Percentiles rank a stretch among this genome's conserved stretches.
These are phyloP conservation scores for Osmerus eperlanus DNA, from an alignment of 2,113 vertebrate genomes.

Conservation along the genomic window DNA sequence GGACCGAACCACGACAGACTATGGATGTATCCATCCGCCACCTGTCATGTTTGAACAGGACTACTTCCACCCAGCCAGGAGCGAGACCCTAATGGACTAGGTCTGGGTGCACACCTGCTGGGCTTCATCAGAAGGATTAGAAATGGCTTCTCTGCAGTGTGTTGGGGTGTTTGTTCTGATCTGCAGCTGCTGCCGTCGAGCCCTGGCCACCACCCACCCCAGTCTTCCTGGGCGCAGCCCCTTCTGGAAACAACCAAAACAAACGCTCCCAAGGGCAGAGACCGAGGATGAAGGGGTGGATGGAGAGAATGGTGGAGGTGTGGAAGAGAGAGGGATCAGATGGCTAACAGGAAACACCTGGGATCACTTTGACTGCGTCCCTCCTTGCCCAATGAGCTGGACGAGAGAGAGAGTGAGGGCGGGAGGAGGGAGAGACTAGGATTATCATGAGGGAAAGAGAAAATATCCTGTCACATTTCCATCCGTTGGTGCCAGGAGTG, in stretches of 20 bases:
- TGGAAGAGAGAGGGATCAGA: not conserved
- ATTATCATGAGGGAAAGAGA: not conserved
- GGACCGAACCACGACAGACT: not conserved
- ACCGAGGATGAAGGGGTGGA: not conserved
- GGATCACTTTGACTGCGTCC: conserved; percentile 9
- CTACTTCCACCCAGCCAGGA: not conserved
- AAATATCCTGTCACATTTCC: conserved; percentile 12
- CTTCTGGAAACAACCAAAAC: not conserved
- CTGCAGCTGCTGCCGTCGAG: not conserved
- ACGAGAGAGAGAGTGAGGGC: not conserved
- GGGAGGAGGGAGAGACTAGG: not conserved
- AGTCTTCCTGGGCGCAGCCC: not conserved
- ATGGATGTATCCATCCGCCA: not conserved
- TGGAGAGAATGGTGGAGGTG: conserved; percentile 4
- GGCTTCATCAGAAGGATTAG: no score
- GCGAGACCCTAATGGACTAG: not conserved
- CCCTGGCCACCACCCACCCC: not conserved
- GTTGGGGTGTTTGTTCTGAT: not conserved
- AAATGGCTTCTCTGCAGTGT: no score
- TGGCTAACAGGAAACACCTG: conserved; percentile 32
- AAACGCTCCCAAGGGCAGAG: not conserved
- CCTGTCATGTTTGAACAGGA: not conserved
- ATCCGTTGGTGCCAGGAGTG: not conserved
- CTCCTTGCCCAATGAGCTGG: not conserved
- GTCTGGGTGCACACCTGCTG: no score